Percentiles rank a stretch among this genome's conserved stretches.
Evolutionary conservation across 1,140 invertebrate species (phyloP).

Genomic region (Neodiprion fabricii): DNA sequence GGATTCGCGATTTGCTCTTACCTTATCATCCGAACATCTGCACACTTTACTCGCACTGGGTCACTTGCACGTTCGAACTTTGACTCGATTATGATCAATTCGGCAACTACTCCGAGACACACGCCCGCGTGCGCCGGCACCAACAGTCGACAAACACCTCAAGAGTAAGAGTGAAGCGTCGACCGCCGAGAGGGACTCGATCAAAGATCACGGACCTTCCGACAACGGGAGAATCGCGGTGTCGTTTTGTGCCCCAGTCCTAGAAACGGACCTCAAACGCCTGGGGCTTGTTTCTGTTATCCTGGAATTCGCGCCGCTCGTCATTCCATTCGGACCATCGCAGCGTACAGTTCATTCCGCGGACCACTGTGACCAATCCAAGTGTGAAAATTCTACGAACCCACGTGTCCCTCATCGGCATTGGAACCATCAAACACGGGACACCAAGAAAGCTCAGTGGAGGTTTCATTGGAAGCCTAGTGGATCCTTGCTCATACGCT

Average conservation of each 20-base stretch:
- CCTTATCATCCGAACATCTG: neutral
- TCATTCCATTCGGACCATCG: too few relatives aligned
- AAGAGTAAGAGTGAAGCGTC: neutral
- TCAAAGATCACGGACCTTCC: neutral
- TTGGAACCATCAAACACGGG: neutral
- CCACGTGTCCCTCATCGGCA: too few relatives aligned
- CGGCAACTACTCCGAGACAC: conserved; percentile 1
- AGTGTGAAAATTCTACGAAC: neutral
- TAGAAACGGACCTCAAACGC: neutral
- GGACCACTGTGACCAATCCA: neutral
- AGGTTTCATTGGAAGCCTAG: neutral
- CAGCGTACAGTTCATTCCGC: too few relatives aligned
- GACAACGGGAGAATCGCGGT: neutral
- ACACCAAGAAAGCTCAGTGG: neutral
- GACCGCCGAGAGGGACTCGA: neutral
- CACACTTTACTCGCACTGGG: neutral
- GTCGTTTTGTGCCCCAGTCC: neutral
- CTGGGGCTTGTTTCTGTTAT: neutral
- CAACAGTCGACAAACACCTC: neutral
- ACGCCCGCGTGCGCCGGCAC: neutral
- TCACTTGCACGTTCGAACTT: conserved; percentile 8
- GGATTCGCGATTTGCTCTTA: neutral
- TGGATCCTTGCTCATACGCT: too few relatives aligned
- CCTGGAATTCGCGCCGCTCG: neutral
- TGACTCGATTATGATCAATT: conserved; percentile 11